phyloP scores from a whole-genome alignment of 2,888 invertebrate species.

The Sympetrum striolatum region DNA sequence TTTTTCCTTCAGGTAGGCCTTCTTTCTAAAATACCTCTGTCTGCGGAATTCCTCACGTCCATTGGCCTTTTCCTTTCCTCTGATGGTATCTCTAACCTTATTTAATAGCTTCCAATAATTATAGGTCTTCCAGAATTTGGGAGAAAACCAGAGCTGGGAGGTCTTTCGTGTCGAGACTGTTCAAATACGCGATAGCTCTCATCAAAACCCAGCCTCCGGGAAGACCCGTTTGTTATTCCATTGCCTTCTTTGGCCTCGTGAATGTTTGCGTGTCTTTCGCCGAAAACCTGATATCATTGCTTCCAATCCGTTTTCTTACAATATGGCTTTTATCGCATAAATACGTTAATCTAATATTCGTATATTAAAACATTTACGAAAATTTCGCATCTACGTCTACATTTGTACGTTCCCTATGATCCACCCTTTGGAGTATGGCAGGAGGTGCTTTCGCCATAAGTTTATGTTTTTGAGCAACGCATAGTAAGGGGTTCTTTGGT shows the following conservation, averaged over 20 bases:
- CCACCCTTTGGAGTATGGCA: too few species aligned
- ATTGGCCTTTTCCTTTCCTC: neutral
- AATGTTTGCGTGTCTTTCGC: neutral
- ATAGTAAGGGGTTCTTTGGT: too few species aligned
- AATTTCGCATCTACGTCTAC: too few species aligned
- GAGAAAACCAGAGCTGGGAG: neutral
- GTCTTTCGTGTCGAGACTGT: neutral
- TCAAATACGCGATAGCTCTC: neutral
- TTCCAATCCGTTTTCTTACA: neutral
- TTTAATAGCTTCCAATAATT: neutral
- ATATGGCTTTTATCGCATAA: neutral
- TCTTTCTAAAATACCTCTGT: neutral
- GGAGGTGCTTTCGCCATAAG: too few species aligned
- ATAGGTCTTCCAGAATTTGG: neutral
- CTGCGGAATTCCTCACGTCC: neutral
- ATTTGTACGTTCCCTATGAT: too few species aligned
- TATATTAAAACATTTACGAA: too few species aligned
- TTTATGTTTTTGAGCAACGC: too few species aligned
- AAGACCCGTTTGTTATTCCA: neutral
- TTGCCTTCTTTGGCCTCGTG: neutral
- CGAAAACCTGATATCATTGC: neutral
- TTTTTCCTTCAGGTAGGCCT: neutral
- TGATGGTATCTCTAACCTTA: neutral
- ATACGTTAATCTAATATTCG: too few species aligned
- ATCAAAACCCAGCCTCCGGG: neutral